phyloP scores from a whole-genome alignment of 2,113 vertebrate species.

The Tapirus terrestris region DNA sequence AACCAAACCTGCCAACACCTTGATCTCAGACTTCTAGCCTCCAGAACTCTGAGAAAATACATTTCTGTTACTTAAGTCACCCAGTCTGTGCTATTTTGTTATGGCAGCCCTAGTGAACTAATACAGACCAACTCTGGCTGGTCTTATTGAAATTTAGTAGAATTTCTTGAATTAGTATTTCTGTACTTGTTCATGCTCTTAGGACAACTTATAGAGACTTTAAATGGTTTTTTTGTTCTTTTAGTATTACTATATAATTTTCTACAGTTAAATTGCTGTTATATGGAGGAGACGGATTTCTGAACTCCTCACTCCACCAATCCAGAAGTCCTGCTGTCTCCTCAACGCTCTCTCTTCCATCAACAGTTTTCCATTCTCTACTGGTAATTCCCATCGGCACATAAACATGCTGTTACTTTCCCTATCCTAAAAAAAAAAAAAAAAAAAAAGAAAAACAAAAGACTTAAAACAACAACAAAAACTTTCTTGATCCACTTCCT shows the following conservation, averaged over 20 bases:
- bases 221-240: neutral
- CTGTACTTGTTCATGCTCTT: neutral
- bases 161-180: neutral
- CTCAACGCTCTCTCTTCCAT: neutral
- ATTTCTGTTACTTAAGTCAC: neutral
- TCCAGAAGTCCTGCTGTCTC: neutral
- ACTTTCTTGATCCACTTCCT: neutral
- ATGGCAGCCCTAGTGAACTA: neutral
- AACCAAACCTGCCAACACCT: neutral
- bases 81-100: neutral
- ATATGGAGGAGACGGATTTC: neutral
- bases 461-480: neutral
- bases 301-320: neutral
- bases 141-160: neutral
- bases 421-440: neutral
- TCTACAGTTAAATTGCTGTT: neutral
- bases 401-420: neutral
- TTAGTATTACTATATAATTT: neutral
- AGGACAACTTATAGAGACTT: neutral
- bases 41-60: neutral
- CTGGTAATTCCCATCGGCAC: neutral
- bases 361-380: neutral
- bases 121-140: neutral
- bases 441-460: neutral
- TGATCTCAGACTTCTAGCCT: neutral